Evolutionary conservation across 2,113 vertebrate species (phyloP).

Genomic region (Microtus pennsylvanicus): DNA sequence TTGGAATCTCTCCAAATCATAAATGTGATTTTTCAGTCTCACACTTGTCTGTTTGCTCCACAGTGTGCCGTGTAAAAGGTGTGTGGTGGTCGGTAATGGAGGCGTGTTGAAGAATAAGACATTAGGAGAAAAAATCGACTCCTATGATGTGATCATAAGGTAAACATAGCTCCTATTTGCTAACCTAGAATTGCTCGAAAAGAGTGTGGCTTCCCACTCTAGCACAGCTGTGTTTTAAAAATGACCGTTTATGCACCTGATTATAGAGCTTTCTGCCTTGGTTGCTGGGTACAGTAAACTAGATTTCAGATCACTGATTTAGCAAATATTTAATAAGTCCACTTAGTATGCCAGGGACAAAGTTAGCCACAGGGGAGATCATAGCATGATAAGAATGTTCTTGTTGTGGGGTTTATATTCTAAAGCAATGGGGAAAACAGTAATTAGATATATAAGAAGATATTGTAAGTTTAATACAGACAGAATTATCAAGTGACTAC

Average conservation of each 20-base stretch:
- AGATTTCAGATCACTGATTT: slow-evolving; percentile 21
- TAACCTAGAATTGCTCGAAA: slow-evolving; percentile 27
- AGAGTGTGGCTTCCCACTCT: not conserved
- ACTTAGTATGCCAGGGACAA: not conserved
- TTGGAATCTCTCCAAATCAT: not conserved
- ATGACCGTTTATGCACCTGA: not conserved
- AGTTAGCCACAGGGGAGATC: not conserved
- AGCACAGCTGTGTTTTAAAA: not conserved
- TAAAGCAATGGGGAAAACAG: not conserved
- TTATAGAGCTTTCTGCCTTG: not conserved
- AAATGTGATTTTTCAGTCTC: not conserved
- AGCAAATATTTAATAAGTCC: slow-evolving; percentile 39
- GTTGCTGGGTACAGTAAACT: not conserved
- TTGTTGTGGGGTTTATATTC: not conserved
- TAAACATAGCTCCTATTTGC: slow-evolving; percentile 75
- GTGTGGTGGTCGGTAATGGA: slow-evolving; percentile 90
- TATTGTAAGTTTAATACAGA: not conserved
- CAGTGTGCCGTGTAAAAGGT: slow-evolving; percentile 87
- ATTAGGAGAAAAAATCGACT: slow-evolving; percentile 89
- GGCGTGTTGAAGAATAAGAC: slow-evolving; percentile 90
- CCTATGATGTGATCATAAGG: slow-evolving; percentile 90
- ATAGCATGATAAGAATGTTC: not conserved
- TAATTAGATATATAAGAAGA: not conserved
- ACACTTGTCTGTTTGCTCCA: slow-evolving; percentile 68
- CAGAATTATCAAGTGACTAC: not conserved